These are phyloP conservation scores for Lycocorax pyrrhopterus DNA, from an alignment of 2,113 vertebrate species.

Conservation along the genomic window DNA sequence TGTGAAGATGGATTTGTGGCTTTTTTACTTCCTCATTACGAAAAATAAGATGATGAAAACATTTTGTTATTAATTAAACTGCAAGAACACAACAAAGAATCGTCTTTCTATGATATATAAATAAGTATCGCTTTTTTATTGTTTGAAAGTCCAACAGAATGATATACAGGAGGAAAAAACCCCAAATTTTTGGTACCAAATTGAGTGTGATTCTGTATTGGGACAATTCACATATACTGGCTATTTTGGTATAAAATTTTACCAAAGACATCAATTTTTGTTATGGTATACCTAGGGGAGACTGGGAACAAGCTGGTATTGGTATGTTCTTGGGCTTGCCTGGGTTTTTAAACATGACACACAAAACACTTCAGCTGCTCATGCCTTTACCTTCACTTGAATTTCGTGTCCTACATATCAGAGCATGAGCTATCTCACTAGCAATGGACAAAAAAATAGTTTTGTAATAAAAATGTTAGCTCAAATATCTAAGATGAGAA, in stretches of 20 bases:
- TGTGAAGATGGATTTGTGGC: neutral
- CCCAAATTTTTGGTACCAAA: neutral
- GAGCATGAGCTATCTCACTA: neutral
- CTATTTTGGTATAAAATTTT: neutral
- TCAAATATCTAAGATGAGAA: neutral
- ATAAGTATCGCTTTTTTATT: neutral
- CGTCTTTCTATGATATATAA: neutral
- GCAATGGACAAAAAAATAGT: neutral
- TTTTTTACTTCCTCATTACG: neutral
- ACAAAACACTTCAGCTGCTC: neutral
- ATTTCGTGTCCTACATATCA: neutral
- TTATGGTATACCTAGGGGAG: neutral
- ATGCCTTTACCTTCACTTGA: neutral
- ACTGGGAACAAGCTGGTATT: neutral
- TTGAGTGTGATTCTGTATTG: neutral
- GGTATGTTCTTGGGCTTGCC: neutral
- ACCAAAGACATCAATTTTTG: neutral
- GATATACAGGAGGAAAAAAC: neutral
- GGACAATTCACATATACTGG: neutral
- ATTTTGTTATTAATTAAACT: neutral
- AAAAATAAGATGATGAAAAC: neutral
- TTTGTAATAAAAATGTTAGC: neutral
- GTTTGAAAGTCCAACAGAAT: slow-evolving; percentile 30
- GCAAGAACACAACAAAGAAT: neutral
- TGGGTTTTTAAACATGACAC: neutral